phyloP scores from a whole-genome alignment of 2,888 invertebrate species.

The Ditylenchus weischeri region DNA sequence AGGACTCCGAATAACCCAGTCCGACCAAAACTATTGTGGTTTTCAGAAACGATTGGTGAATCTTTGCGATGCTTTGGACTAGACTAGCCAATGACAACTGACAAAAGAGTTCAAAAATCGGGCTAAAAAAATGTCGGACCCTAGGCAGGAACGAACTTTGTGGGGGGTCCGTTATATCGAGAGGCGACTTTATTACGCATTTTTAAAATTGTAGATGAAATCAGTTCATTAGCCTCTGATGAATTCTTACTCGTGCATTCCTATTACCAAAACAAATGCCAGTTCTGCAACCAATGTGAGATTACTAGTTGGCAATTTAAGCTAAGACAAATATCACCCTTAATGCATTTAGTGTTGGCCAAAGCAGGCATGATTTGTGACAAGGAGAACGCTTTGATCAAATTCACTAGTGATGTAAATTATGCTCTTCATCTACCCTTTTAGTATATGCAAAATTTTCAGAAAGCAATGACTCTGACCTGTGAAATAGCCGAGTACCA shows the following conservation, averaged over 20 bases:
- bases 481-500: slow-evolving; percentile 76
- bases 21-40: no score
- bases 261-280: slow-evolving; percentile 36
- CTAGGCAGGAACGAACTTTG: no score
- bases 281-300: slow-evolving; percentile 19
- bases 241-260: slow-evolving; percentile 47
- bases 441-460: slow-evolving; percentile 14
- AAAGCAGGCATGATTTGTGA: slow-evolving; percentile 15
- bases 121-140: no score
- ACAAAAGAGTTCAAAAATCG: no score
- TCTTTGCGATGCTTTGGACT: no score
- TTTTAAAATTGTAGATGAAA: slow-evolving; percentile 29
- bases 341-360: slow-evolving; percentile 6
- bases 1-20: no score
- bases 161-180: no score
- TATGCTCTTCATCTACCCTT: not conserved
- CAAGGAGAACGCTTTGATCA: slow-evolving; percentile 19
- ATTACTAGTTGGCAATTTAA: no score
- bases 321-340: no score
- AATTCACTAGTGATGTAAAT: slow-evolving; percentile 26
- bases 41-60: no score
- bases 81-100: no score
- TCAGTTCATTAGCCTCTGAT: slow-evolving; percentile 42
- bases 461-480: slow-evolving; percentile 72
- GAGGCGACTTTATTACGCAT: no score